A percentile compares a stretch with the other conserved stretches of the same genome.
Conservation (phyloP, 2,113 vertebrate species). For the Lophius piscatorius region DNA sequence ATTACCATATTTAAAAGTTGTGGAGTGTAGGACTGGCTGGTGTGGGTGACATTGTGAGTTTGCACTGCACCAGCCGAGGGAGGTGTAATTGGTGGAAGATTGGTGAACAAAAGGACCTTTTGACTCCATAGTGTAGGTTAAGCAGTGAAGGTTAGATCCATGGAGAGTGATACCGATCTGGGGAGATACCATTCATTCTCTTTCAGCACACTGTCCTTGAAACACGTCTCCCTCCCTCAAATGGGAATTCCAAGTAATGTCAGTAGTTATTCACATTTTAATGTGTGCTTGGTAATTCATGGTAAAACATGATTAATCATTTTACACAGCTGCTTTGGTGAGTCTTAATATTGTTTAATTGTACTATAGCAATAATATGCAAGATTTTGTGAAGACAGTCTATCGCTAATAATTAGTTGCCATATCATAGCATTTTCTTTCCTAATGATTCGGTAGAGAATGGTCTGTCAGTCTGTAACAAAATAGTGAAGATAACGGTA, state of each 20-base stretch:
- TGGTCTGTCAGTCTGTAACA: too few relatives aligned
- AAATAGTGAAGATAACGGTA: too few relatives aligned
- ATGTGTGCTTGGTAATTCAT: background rate
- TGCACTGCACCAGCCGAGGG: constrained; percentile 34
- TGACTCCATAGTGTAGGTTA: constrained; percentile 50
- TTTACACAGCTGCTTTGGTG: background rate
- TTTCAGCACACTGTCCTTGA: constrained; percentile 45
- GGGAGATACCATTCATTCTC: constrained; percentile 46
- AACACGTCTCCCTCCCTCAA: background rate
- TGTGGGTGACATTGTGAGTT: constrained; percentile 53
- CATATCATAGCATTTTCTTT: background rate
- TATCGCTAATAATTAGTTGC: background rate
- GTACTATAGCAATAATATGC: too few relatives aligned
- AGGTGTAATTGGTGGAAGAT: constrained; percentile 46
- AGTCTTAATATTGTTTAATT: background rate
- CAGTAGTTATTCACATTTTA: constrained; percentile 3
- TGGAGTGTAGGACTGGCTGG: constrained; percentile 19
- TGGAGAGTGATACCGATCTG: constrained; percentile 47
- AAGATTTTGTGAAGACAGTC: background rate
- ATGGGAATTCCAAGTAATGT: constrained; percentile 11
- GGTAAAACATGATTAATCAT: background rate
- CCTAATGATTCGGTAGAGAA: background rate
- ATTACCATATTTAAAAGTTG: constrained; percentile 29
- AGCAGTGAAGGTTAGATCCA: constrained; percentile 61
- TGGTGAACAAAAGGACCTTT: constrained; percentile 63